These are phyloP conservation scores for Acridotheres tristis DNA, from an alignment of 2,797 vertebrate species.

Conservation along the genomic window DNA sequence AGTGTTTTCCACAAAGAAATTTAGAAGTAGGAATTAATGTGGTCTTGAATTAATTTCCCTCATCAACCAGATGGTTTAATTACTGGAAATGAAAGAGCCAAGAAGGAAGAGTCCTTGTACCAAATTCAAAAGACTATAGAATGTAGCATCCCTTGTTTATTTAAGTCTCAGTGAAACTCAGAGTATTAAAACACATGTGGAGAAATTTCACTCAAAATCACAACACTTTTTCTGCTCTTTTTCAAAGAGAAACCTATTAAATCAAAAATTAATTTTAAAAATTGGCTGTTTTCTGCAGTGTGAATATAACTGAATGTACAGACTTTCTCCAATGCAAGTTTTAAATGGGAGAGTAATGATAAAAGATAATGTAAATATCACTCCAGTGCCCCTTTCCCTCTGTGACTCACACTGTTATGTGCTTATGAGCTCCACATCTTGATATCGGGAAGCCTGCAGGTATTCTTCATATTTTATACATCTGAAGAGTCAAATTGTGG, in stretches of 20 bases:
- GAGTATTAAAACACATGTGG: neutral
- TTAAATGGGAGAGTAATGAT: neutral
- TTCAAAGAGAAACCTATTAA: neutral
- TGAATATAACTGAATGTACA: neutral
- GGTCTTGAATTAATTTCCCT: constrained; percentile 35
- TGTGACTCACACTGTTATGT: neutral
- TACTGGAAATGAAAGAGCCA: constrained; percentile 26
- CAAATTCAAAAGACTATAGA: neutral
- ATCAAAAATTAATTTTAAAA: neutral
- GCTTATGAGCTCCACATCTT: neutral
- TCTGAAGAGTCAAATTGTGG: neutral
- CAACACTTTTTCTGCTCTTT: neutral
- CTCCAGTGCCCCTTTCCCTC: neutral
- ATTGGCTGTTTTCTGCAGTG: neutral
- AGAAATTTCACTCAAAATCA: neutral
- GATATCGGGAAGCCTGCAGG: neutral
- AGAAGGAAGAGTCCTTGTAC: constrained; percentile 9
- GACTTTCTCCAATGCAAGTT: neutral
- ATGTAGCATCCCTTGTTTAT: neutral
- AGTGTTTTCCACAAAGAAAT: constrained; percentile 40
- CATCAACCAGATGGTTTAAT: constrained; percentile 40
- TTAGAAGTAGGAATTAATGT: constrained; percentile 28
- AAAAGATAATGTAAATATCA: neutral
- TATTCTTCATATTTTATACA: constrained; percentile 11
- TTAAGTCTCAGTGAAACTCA: neutral